phyloP scores from a whole-genome alignment of 2,797 vertebrate genomes.

The Pogoniulus pusillus region DNA sequence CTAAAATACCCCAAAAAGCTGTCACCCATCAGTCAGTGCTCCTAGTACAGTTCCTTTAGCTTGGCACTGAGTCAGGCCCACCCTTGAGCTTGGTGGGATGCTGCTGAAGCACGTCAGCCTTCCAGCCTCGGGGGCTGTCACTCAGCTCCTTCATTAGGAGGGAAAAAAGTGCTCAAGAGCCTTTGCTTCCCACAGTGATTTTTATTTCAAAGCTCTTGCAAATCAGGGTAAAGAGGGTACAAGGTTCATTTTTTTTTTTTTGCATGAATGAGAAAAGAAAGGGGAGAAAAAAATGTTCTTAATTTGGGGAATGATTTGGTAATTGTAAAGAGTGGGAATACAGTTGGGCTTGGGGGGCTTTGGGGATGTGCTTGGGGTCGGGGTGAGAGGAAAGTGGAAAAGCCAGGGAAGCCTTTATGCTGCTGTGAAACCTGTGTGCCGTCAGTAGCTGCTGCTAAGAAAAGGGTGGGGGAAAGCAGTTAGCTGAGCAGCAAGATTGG shows the following conservation, averaged over 20 bases:
- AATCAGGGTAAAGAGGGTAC: background rate
- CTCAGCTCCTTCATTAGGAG: slow-evolving; percentile 50
- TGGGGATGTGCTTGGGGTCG: background rate
- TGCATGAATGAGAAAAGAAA: background rate
- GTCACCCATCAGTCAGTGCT: background rate
- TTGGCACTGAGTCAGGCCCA: background rate
- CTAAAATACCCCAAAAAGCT: background rate
- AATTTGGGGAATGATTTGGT: background rate
- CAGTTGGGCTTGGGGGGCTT: background rate
- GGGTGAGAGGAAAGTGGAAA: background rate
- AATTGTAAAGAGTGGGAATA: background rate
- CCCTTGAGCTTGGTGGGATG: background rate
- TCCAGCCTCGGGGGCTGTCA: slow-evolving; percentile 42
- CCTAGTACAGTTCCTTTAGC: background rate
- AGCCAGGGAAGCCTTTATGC: background rate
- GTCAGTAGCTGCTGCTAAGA: background rate
- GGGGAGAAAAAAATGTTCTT: background rate
- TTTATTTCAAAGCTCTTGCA: slow-evolving; percentile 35
- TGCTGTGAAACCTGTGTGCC: background rate
- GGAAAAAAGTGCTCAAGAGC: background rate
- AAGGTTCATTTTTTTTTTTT: background rate
- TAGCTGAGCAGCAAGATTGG: slow-evolving; percentile 28
- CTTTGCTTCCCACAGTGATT: background rate
- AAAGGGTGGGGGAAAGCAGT: background rate
- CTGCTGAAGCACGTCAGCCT: background rate